Evolutionary conservation across 2,888 invertebrate species (phyloP), one percentile per base, ranked within the genome.

Genomic region (Formica aserva): DNA sequence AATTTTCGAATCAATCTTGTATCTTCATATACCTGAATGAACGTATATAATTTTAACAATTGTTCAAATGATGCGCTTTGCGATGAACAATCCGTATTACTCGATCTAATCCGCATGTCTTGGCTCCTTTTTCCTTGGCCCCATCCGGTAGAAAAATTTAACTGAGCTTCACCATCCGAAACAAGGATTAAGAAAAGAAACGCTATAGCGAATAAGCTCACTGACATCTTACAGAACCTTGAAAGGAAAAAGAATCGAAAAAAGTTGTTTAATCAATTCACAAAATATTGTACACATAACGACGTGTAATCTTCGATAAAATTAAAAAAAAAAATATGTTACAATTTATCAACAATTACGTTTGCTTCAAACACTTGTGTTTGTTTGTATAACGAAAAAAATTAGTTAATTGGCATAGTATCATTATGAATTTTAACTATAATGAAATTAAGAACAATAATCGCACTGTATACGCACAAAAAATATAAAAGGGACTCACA

Each of bases 61-160:
- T 92, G 91, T 48, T 92, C 92, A 63, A 93, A 13, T 0, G 91
- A 91, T 85, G 84, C 88, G 13, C 65, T 88, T 48, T 84, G 88
- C 5, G 85, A 41, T 0, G 85, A 26, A 69, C 91, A 90, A n/a
- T 85, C 63, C 66, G 76, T 88, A 9, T 74, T 86, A 52, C 82
- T 86, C 18, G 85, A 69, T 55, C 65, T 83, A 29, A 78, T 41
- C 55, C 85, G 87, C 32, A 87, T 62, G 83, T 87, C 87, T 62
- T 86, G 88, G 72, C 88, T 92, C 29, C 94, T 89, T 65, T 94
- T 94, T 22, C 94, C 76, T 62, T 77, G 76, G 9, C 26, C 93
- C 94, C 94, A 94, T 5, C 93, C 94, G 29, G 93, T 93, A 1
- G 94, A 94, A 75, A 92, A 94, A 67, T 92, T 94, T 48, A 94